Conservation (phyloP, 2,797 vertebrate species). For the Apogon hyalosoma region DNA sequence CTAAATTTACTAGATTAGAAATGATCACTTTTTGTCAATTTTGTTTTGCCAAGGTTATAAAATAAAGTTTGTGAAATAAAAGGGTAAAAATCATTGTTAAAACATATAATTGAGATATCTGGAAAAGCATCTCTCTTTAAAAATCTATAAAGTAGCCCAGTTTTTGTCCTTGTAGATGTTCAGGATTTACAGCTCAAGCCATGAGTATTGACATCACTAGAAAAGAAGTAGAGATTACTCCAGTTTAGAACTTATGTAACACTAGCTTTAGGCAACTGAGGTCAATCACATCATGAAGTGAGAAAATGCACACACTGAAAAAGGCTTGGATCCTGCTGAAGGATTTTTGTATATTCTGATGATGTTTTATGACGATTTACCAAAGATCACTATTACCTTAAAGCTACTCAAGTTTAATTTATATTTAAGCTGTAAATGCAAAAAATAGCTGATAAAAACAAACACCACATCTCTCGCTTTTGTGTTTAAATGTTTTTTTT, state of each 20-base stretch:
- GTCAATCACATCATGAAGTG: constrained; percentile 2
- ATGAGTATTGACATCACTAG: constrained; percentile 16
- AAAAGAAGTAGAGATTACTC: constrained; percentile 37
- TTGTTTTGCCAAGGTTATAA: too few species aligned
- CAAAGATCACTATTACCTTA: too few species aligned
- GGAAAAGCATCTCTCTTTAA: too few species aligned
- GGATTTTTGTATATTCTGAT: not conserved
- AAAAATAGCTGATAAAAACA: not conserved
- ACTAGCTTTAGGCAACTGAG: constrained; percentile 27
- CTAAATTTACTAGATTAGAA: too few species aligned
- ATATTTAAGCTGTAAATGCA: not conserved
- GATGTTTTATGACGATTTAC: too few species aligned
- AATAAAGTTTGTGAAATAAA: too few species aligned
- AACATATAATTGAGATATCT: too few species aligned
- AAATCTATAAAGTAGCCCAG: not conserved
- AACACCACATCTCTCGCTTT: constrained; percentile 2
- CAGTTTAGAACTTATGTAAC: constrained; percentile 56
- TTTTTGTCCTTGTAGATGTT: not conserved
- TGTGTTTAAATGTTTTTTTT: constrained; percentile 58
- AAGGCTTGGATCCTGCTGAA: too few species aligned
- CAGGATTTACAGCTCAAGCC: constrained; percentile 33
- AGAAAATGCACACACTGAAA: not conserved
- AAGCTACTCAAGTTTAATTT: too few species aligned
- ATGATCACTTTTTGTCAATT: too few species aligned
- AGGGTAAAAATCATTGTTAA: too few species aligned